Conservation (phyloP, 2,797 vertebrate species). For the Pangasius larnaudii region DNA sequence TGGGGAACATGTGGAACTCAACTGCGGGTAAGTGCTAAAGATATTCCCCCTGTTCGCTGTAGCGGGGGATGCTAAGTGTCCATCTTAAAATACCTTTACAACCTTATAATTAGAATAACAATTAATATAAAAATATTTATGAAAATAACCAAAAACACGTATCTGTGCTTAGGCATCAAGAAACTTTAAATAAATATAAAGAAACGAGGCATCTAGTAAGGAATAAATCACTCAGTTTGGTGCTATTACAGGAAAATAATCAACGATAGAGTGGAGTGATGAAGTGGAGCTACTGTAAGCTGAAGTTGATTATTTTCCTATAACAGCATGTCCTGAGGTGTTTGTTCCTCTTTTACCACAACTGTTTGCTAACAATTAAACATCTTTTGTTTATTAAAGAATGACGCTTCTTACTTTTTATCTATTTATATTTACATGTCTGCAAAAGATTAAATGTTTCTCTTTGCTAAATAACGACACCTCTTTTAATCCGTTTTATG, state of each 20-base stretch:
- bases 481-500: neutral
- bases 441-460: neutral
- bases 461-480: too few species aligned
- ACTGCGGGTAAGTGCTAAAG: constrained; percentile 73
- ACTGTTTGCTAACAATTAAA: neutral
- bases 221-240: neutral
- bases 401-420: neutral
- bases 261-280: neutral
- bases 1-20: constrained; percentile 81
- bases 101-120: neutral
- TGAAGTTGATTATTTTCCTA: neutral
- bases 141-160: neutral
- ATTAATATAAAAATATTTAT: neutral
- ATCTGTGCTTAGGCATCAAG: neutral
- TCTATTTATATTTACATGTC: neutral
- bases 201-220: neutral
- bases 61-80: neutral
- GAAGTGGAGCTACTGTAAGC: neutral
- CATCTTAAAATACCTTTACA: neutral
- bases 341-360: neutral
- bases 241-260: neutral
- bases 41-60: neutral
- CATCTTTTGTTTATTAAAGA: too few species aligned
- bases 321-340: neutral
- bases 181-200: neutral